Base-by-base conservation (phyloP, 2,797 vertebrate species). In the Poeciliopsis turneri region DNA sequence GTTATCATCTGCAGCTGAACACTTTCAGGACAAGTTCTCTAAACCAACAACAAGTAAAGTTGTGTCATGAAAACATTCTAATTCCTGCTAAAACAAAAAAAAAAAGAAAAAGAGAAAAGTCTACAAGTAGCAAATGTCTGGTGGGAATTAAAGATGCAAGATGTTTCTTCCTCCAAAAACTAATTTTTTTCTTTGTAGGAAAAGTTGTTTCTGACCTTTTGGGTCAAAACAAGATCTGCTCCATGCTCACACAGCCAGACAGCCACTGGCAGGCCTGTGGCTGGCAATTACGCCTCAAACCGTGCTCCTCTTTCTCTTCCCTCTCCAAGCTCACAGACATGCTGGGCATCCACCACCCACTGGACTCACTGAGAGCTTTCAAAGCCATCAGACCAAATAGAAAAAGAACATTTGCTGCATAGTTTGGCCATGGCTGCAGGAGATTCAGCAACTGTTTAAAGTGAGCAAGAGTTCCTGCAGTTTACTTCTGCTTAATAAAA, bases 211-310 rank as follows among this genome's bases (percentile, higher is more conserved):
- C 80, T 87, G 85, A 88, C 89, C 90, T 89, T 79, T 86, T 45
- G 3, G 79, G 81, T 86, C 82, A 71, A 72, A 88, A 74, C 84
- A 41, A 87, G 88, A 90, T 82, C 81, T 86, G 72, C 53, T 87
- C 77, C 28, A 59, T 25, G 53, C 80, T 90, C 82, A 87, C 84
- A 71, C 87, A 82, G 87, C 61, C 73, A 46, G 78, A 82, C 80
- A 86, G 85, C 80, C 80, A 87, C 75, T 80, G 87, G 81, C 81
- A 77, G 76, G 77, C 75, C 78, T 69, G 74, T 84, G 84, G 86
- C 72, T 86, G 72, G 88, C 84, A 93, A 90, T 92, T 87, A 91
- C 1, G 81, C 91, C 89, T 90, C 82, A 87, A 87, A 90, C 90
- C 81, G 76, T 80, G 84, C 75, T 83, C 74, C 66, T 86, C 59